These are phyloP conservation scores for Cerceris ruficornis DNA, from an alignment of 2,888 invertebrate genomes.

Conservation along the genomic window DNA sequence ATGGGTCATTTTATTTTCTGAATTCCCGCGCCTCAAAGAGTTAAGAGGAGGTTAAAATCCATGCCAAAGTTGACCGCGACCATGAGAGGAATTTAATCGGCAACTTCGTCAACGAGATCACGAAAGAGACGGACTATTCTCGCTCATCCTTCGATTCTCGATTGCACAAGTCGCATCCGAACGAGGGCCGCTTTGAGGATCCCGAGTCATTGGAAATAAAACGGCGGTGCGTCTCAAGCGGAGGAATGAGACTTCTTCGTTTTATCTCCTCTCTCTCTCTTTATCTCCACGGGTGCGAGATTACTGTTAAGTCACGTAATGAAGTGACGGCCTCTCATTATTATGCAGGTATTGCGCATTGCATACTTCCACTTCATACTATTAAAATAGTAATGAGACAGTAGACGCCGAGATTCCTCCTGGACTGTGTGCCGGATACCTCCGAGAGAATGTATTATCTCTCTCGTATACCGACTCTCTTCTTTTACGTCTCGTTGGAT, in stretches of 20 bases:
- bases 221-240: not conserved
- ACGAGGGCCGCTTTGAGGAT: not conserved
- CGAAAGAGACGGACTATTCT: not conserved
- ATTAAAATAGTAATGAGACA: conserved; percentile 55
- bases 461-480: no score
- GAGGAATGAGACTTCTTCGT: conserved; percentile 9
- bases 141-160: not conserved
- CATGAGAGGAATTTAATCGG: not conserved
- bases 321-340: conserved; percentile 51
- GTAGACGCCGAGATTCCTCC: conserved; percentile 34
- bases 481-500: no score
- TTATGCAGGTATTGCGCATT: conserved; percentile 57
- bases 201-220: conserved; percentile 12
- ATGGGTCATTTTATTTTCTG: no score
- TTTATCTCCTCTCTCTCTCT: no score
- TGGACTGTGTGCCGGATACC: conserved; percentile 34
- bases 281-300: conserved; percentile 25
- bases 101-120: not conserved
- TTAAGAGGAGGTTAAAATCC: no score
- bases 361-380: conserved; percentile 46
- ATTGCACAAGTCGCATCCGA: not conserved
- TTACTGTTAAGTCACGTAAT: conserved; percentile 55
- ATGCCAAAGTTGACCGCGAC: no score
- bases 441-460: conserved; percentile 16
- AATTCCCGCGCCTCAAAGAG: no score